Conservation (phyloP, 2,888 invertebrate species). For the Fabriciana adippe region DNA sequence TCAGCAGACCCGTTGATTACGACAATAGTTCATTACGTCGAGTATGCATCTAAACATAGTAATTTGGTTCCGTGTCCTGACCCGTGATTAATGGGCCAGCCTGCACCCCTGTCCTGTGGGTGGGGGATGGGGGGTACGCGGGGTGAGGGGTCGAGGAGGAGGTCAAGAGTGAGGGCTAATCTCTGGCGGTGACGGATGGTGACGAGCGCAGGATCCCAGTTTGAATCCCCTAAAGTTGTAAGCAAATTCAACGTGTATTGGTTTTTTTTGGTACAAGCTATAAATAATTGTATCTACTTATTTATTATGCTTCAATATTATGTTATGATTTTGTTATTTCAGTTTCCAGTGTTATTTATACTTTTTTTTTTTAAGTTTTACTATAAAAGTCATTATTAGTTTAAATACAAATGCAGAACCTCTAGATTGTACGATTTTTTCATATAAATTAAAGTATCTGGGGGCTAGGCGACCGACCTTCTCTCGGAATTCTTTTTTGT, state of each 20-base stretch:
- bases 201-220: slow-evolving; percentile 25
- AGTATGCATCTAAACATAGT: slow-evolving; percentile 53
- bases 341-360: no score
- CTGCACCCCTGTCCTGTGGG: background rate
- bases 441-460: no score
- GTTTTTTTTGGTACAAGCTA: slow-evolving; percentile 3
- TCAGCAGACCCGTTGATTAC: slow-evolving; percentile 30
- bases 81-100: slow-evolving; percentile 52
- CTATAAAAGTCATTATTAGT: no score
- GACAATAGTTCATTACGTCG: slow-evolving; percentile 56
- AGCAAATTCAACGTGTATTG: slow-evolving; percentile 6
- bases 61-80: slow-evolving; percentile 44
- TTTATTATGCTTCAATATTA: no score
- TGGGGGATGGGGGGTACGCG: background rate
- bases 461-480: no score
- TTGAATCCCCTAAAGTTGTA: slow-evolving; percentile 12
- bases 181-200: slow-evolving; percentile 49
- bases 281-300: no score
- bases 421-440: no score
- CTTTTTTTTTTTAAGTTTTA: no score
- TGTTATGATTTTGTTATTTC: no score
- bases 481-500: no score
- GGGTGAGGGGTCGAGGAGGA: slow-evolving; percentile 8
- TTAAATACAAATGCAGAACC: no score
- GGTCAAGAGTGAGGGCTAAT: slow-evolving; percentile 39